Base-by-base conservation (phyloP, 1,140 invertebrate genomes). In the Trichomalopsis sarcophagae region DNA sequence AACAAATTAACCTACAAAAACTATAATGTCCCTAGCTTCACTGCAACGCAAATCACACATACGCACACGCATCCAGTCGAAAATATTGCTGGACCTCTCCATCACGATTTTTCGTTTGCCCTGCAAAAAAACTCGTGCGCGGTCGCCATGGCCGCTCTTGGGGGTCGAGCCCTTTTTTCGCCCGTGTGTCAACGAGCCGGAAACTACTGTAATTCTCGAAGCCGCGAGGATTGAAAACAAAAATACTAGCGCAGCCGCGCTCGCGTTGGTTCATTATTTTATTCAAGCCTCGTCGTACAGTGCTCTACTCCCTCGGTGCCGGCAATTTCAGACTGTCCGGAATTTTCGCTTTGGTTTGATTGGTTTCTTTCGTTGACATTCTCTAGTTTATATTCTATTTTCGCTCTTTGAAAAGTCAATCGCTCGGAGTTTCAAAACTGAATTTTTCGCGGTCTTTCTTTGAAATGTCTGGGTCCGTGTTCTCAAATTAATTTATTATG, bases 31-130 rank as follows among this genome's bases (percentile, higher is more conserved):
- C 5, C 33, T 36, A 36, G 3, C 33, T 36, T 6, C 33, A 3
- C 40, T 44, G 1, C 40, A 44, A 44, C 10, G 9, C 40, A 44
- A 98, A 94, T 98, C 95, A 95, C 84, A 80, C 40, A 44, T 66
- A 66, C 62, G 55, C 66, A 44, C 47, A 66, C 14, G 69, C 44
- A 36, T 84, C 68, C 77, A 68, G 87, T 85, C 17, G 85, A 76
- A 76, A 76, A 76, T 76, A 40, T 76, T 76, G 40, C 23, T 21
- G 2, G 44, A n/a, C 7, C 33, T 2, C 9, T n/a, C 74, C 9
- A 76, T 50, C 40, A 11, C 13, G 11, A 47, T 27, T 50, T 36
- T 44, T 50, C n/a, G 1, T 27, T 3, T 27, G 1, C 17, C 47
- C 21, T 62, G 0, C 6, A 62, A 62, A 62, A 21, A 62, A 44